phyloP scores from a whole-genome alignment of 2,797 vertebrate species.

The Balearica regulorum region DNA sequence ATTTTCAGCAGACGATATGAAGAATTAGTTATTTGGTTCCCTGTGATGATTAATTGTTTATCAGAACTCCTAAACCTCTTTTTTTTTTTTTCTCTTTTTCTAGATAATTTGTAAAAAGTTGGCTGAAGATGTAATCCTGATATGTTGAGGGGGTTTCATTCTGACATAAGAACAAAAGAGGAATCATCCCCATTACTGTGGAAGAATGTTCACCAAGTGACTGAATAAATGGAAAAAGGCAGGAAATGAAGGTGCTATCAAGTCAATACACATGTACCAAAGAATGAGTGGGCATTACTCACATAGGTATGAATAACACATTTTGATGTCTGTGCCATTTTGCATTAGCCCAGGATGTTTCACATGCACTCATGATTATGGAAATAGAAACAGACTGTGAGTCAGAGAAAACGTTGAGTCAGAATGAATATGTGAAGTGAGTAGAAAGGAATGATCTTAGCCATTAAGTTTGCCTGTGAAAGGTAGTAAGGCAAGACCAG shows the following conservation, averaged over 20 bases:
- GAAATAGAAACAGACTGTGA: constrained; percentile 53
- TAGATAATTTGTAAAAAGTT: background rate
- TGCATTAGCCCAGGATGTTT: background rate
- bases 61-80: background rate
- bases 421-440: constrained; percentile 44
- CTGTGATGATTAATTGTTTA: background rate
- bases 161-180: background rate
- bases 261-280: background rate
- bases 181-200: background rate
- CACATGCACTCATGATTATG: background rate
- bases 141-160: background rate
- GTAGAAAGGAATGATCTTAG: constrained; percentile 28
- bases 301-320: constrained; percentile 54
- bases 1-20: background rate
- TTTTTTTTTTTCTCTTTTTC: background rate
- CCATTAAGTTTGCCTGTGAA: background rate
- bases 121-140: background rate
- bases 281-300: constrained; percentile 22
- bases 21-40: background rate
- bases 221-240: background rate
- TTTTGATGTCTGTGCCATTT: constrained; percentile 30
- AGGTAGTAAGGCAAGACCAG: background rate
- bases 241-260: constrained; percentile 5
- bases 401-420: constrained; percentile 58
- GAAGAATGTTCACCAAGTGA: background rate